phyloP scores from a whole-genome alignment of 2,113 vertebrate species.

The Thamnophis sirtalis region DNA sequence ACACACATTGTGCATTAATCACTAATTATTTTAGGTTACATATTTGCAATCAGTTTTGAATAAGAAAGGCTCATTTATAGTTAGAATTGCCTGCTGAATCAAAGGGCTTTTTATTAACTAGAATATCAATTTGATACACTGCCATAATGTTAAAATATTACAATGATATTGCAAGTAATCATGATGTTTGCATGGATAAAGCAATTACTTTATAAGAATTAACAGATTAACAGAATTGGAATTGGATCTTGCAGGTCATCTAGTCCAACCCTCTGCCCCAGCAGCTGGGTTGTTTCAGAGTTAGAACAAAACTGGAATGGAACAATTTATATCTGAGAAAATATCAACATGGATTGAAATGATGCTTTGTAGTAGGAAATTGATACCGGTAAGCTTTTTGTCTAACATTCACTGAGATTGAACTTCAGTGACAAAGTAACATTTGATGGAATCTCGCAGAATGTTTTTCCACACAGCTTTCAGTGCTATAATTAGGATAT shows the following conservation, averaged over 20 bases:
- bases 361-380: neutral
- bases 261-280: too few relatives aligned
- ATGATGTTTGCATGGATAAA: neutral
- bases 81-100: neutral
- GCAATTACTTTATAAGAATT: neutral
- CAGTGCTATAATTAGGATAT: accelerated
- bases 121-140: neutral
- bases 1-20: neutral
- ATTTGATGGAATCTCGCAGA: neutral
- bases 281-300: neutral
- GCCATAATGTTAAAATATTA: neutral
- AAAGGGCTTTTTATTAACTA: neutral
- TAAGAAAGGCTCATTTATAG: neutral
- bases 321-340: neutral
- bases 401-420: neutral
- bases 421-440: neutral
- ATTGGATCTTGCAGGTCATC: too few relatives aligned
- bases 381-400: neutral
- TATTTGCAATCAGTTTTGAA: neutral
- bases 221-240: too few relatives aligned
- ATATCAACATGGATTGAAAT: neutral
- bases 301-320: neutral
- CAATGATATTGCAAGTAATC: neutral
- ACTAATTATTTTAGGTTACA: neutral
- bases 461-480: neutral